Conservation (phyloP, 1,140 invertebrate genomes). For the Proctacanthus coquilletti region DNA sequence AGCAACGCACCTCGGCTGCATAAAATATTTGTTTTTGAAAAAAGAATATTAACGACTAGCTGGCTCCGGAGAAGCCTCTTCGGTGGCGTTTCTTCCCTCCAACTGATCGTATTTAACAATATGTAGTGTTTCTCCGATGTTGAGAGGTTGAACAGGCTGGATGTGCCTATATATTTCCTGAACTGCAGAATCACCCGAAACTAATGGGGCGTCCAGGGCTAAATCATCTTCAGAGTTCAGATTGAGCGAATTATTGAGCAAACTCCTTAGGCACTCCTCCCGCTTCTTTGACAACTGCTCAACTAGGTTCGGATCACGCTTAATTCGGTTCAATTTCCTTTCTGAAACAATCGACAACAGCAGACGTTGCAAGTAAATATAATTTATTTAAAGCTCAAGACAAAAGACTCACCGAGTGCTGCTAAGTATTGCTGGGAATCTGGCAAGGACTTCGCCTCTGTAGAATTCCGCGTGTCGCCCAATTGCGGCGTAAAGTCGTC, state of each 20-base stretch:
- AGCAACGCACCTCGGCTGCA: too few relatives aligned
- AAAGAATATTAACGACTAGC: not conserved
- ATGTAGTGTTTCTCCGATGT: constrained; percentile 31
- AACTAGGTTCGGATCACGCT: constrained; percentile 31
- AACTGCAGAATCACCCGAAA: constrained; percentile 11
- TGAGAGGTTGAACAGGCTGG: constrained; percentile 31
- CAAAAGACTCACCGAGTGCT: constrained; percentile 16
- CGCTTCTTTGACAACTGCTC: constrained; percentile 31
- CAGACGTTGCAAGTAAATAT: not conserved
- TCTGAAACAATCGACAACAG: constrained; percentile 17
- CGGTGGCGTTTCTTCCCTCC: constrained; percentile 8
- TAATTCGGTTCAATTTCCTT: constrained; percentile 32
- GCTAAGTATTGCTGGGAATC: constrained; percentile 24
- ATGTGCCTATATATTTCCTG: constrained; percentile 29
- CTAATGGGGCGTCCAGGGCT: constrained; percentile 28
- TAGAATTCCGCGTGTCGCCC: constrained; percentile 9
- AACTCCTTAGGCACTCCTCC: constrained; percentile 30
- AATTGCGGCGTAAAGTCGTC: constrained; percentile 34
- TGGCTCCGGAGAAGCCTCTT: constrained; percentile 5
- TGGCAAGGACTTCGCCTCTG: constrained; percentile 13
- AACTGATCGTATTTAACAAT: constrained; percentile 35
- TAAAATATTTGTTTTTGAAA: too few relatives aligned
- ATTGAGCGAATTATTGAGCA: constrained; percentile 19
- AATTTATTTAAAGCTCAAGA: constrained; percentile 1
- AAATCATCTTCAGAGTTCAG: constrained; percentile 12